Conservation (phyloP, 1,140 invertebrate genomes). For the Eurosta solidaginis region DNA sequence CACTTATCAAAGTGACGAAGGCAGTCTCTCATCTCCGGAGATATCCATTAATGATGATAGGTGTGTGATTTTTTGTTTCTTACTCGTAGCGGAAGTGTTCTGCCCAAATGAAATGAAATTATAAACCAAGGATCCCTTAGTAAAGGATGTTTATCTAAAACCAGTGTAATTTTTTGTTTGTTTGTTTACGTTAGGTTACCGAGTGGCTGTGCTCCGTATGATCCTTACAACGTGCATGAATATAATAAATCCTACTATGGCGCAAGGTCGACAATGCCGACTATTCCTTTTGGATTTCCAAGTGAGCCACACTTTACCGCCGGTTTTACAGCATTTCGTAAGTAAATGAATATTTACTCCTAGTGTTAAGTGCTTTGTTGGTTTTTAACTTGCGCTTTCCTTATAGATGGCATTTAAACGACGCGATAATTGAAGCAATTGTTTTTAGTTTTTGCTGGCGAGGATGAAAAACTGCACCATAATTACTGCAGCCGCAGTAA, state of each 20-base stretch:
- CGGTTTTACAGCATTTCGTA: slow-evolving; percentile 54
- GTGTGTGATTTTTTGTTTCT: slow-evolving; percentile 16
- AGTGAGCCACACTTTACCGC: slow-evolving; percentile 50
- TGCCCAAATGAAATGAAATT: neutral
- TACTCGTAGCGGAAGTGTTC: neutral
- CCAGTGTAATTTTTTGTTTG: neutral
- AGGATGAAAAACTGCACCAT: too few relatives aligned
- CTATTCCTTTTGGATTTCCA: slow-evolving; percentile 44
- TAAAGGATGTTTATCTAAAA: neutral
- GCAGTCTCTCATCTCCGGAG: slow-evolving; percentile 52
- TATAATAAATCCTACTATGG: neutral
- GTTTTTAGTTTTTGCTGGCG: too few relatives aligned
- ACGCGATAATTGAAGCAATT: too few relatives aligned
- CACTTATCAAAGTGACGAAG: slow-evolving; percentile 53
- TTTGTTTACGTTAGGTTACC: neutral
- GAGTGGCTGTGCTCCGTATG: neutral
- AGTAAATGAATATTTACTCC: too few relatives aligned
- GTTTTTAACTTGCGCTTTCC: too few relatives aligned
- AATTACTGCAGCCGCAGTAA: too few relatives aligned
- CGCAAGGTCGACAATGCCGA: neutral
- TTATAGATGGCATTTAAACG: too few relatives aligned
- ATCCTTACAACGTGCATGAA: neutral
- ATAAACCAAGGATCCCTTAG: neutral
- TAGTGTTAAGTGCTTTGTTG: too few relatives aligned
- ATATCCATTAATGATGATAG: slow-evolving; percentile 55